Evolutionary conservation across 2,888 invertebrate species (phyloP), one percentile per base, ranked within the genome.

Genomic region (Heliconius cydno): DNA sequence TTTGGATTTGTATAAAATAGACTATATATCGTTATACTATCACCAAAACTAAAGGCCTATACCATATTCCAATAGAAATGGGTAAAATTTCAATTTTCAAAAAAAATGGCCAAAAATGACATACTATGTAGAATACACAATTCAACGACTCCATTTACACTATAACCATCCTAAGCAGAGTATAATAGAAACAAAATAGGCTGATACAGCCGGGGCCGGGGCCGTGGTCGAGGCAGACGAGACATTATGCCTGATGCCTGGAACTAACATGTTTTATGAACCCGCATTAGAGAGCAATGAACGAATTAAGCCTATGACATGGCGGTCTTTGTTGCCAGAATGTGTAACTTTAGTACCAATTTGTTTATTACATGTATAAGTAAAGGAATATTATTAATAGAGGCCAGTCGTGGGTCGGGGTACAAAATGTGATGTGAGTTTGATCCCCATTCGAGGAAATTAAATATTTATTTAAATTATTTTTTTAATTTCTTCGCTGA

Each of bases 211-310:
- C 88, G 87, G 87, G 86, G 87, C 88, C 88, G 87, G 87, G 86
- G 87, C 87, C 88, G 86, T 89, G 88, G 60, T 25, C 87, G 86
- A 87, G 87, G 86, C 88, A 73, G 73, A 73, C 73, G 73, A 60
- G 73, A 60, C 34, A 73, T 60, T 9, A 60, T 73, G 73, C 73
- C 73, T 60, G 88, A 90, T 88, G 87, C 86, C 84, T 86, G 90
- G 91, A 92, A 93, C 93, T 92, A 92, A 91, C 90, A 91, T 92
- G 91, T 92, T 94, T 92, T 93, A 93, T 92, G 90, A 90, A 88
- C 87, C 87, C 87, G 88, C 92, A 93, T 94, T 92, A 92, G 86
- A 79, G 86, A 84, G 86, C 90, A 90, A 90, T 88, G 90, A 90
- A 91, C 89, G 92, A 91, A 92, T 92, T 91, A 90, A 88, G 88